Percentiles rank a stretch among this genome's conserved stretches.
phyloP scores from a whole-genome alignment of 2,113 vertebrate species.

The Pantherophis guttatus region DNA sequence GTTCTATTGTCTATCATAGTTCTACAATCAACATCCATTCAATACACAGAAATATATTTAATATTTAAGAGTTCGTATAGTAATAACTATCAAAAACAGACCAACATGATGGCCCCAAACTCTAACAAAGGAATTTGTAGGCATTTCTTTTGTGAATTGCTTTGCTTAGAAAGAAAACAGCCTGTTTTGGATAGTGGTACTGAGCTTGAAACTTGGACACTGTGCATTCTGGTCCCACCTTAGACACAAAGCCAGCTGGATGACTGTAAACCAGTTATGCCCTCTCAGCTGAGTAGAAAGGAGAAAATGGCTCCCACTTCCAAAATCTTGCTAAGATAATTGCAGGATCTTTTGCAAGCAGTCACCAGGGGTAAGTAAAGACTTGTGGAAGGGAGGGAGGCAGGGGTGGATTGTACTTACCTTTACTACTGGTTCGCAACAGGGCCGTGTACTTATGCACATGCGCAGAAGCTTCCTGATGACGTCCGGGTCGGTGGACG shows the following conservation, averaged over 20 bases:
- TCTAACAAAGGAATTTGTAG: background rate
- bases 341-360: background rate
- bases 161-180: background rate
- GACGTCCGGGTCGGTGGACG: no score
- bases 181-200: background rate
- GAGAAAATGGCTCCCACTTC: background rate
- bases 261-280: background rate
- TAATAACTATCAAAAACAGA: background rate
- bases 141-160: background rate
- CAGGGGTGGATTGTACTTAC: no score
- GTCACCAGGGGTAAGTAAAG: background rate
- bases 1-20: background rate
- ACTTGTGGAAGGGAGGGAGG: background rate
- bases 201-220: background rate
- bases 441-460: no score
- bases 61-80: background rate
- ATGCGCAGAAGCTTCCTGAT: no score
- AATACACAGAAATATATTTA: background rate
- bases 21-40: background rate
- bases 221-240: background rate
- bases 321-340: background rate
- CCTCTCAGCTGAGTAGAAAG: background rate
- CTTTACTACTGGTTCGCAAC: no score
- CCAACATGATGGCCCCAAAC: background rate
- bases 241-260: background rate